These are phyloP conservation scores for Bradypodion ventrale DNA, from an alignment of 2,797 vertebrate species.

Conservation along the genomic window DNA sequence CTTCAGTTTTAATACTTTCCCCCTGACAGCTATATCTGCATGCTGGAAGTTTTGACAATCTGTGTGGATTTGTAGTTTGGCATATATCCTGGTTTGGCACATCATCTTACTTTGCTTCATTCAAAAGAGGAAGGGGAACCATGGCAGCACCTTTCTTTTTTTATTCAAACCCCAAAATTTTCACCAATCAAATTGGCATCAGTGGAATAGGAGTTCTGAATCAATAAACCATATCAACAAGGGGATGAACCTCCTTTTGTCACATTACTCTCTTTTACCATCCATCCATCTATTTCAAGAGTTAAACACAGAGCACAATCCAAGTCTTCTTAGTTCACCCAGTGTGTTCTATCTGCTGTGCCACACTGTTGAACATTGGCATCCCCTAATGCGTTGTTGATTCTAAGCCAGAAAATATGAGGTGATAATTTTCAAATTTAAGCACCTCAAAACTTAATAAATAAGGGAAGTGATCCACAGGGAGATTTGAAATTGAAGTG, in stretches of 20 bases:
- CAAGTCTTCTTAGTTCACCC: background rate
- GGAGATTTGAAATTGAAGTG: too few species aligned
- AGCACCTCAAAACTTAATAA: conserved; percentile 41
- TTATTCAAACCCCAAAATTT: background rate
- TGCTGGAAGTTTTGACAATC: conserved; percentile 31
- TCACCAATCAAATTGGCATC: background rate
- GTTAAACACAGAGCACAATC: background rate
- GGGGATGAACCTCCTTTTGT: background rate
- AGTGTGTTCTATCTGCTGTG: background rate
- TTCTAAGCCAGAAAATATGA: background rate
- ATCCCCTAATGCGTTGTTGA: background rate
- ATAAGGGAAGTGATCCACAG: too few species aligned
- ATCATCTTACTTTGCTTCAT: background rate
- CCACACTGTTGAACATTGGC: background rate
- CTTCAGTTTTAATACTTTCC: conserved; percentile 54
- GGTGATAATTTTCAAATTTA: conserved; percentile 13
- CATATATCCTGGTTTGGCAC: background rate
- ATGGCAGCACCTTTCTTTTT: background rate
- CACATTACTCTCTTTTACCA: background rate
- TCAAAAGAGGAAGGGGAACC: background rate
- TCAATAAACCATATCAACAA: background rate
- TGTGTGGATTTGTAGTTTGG: conserved; percentile 44
- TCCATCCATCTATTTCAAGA: too few species aligned
- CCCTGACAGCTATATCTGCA: conserved; percentile 51
- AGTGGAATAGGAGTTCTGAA: background rate